These are phyloP conservation scores for Siniperca obscura DNA, from an alignment of 2,797 vertebrate genomes.

Conservation along the genomic window DNA sequence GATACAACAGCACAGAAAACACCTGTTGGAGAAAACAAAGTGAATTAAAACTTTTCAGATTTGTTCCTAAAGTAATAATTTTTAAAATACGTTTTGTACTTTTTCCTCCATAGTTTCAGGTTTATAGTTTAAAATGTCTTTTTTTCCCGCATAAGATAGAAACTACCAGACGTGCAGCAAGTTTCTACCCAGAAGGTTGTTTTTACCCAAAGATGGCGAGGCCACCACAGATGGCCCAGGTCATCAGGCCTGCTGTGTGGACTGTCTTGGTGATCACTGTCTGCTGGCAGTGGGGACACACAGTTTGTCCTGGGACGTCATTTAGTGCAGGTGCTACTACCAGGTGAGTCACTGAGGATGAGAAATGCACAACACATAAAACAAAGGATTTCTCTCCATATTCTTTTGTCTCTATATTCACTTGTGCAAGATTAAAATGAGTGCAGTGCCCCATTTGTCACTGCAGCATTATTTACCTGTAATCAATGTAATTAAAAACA, in stretches of 20 bases:
- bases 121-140: not conserved
- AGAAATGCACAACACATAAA: conserved; percentile 30
- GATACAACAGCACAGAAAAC: conserved; percentile 79
- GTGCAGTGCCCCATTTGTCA: not conserved
- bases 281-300: conserved; percentile 87
- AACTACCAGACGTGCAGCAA: not conserved
- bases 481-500: no score
- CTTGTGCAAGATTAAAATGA: not conserved
- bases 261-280: conserved; percentile 81
- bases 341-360: conserved; percentile 69
- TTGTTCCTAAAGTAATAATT: not conserved
- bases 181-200: not conserved
- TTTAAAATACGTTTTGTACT: not conserved
- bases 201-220: conserved; percentile 74
- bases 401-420: not conserved
- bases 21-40: conserved; percentile 62
- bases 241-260: conserved; percentile 76
- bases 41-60: not conserved
- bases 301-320: conserved; percentile 77
- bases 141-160: not conserved
- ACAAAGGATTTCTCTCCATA: not conserved
- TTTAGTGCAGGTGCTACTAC: conserved; percentile 48
- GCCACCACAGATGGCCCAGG: conserved; percentile 78
- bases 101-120: not conserved
- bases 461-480: not conserved